phyloP scores from a whole-genome alignment of 2,113 vertebrate genomes.

The Aptenodytes forsteri region DNA sequence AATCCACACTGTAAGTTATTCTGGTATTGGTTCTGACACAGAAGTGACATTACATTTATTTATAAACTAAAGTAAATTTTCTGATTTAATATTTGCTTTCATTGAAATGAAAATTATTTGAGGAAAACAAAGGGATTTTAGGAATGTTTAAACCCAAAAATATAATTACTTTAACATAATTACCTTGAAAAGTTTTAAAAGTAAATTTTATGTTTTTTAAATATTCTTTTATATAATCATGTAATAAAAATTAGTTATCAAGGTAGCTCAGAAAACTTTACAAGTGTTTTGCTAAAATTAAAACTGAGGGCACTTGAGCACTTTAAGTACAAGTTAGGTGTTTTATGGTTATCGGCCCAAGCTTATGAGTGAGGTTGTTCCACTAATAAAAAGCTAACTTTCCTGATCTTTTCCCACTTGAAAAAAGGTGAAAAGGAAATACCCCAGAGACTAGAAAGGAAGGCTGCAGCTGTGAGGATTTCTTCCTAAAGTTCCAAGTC shows the following conservation, averaged over 20 bases:
- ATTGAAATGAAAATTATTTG: not conserved
- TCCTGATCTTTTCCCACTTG: not conserved
- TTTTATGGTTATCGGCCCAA: not conserved
- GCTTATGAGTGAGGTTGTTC: not conserved
- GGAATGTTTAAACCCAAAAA: not conserved
- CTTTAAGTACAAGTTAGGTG: not conserved
- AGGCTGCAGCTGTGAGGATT: not conserved
- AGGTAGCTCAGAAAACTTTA: not conserved
- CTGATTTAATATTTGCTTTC: not conserved
- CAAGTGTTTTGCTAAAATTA: not conserved
- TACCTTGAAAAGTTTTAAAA: not conserved
- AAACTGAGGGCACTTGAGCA: not conserved
- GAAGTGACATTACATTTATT: not conserved
- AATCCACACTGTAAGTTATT: not conserved
- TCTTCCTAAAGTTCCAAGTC: not conserved
- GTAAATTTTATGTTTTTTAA: not conserved
- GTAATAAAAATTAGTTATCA: not conserved
- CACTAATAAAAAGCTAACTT: not conserved
- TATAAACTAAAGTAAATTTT: constrained; percentile 2
- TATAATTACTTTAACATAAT: not conserved
- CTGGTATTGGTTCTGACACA: not conserved
- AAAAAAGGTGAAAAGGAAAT: not conserved
- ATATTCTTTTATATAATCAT: not conserved
- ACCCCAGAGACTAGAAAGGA: not conserved
- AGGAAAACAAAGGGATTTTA: not conserved